Evolutionary conservation across 2,113 vertebrate species (phyloP).

Genomic region (Oplegnathus fasciatus): DNA sequence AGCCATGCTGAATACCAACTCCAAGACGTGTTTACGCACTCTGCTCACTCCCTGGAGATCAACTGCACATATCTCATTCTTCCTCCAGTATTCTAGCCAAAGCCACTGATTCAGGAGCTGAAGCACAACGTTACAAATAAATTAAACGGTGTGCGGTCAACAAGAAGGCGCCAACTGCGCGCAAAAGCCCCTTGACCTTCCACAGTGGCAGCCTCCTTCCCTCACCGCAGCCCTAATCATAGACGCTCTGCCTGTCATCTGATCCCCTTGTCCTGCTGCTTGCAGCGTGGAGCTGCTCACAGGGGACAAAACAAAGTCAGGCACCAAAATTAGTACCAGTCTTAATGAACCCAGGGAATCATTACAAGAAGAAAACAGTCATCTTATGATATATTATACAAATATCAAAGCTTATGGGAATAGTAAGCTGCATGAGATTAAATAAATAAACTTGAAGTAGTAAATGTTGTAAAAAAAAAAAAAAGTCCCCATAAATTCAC

Average conservation of each 20-base stretch:
- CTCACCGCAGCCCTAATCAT: constrained; percentile 49
- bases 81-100: background rate
- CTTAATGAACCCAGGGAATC: background rate
- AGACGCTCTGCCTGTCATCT: constrained; percentile 61
- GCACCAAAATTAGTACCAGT: constrained; percentile 48
- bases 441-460: background rate
- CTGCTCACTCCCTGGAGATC: constrained; percentile 38
- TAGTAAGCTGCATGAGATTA: background rate
- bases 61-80: constrained; percentile 22
- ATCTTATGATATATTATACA: background rate
- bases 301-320: constrained; percentile 64
- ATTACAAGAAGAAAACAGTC: background rate
- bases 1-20: constrained; percentile 55
- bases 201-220: constrained; percentile 26
- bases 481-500: background rate
- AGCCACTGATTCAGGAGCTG: background rate
- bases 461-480: background rate
- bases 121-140: background rate
- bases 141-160: constrained; percentile 3
- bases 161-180: constrained; percentile 29
- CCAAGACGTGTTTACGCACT: background rate
- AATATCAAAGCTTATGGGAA: background rate
- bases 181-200: constrained; percentile 56
- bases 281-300: constrained; percentile 32
- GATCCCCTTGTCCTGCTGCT: constrained; percentile 60